These are phyloP conservation scores for Antheraea mylitta DNA, from an alignment of 1,140 invertebrate species.

Conservation along the genomic window DNA sequence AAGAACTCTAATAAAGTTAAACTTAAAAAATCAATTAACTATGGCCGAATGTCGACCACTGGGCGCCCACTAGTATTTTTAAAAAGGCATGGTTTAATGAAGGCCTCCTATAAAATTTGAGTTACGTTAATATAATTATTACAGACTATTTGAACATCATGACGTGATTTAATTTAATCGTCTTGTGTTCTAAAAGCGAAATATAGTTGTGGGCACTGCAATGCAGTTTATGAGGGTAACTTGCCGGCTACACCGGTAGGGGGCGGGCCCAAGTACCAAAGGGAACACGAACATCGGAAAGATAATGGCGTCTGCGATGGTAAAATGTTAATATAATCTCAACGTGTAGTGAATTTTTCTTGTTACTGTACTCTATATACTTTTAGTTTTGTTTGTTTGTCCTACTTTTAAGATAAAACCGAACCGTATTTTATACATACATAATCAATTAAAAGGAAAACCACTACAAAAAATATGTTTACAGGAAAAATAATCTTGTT, in stretches of 20 bases:
- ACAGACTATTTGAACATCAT: slow-evolving; percentile 60
- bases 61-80: too few species aligned
- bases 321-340: background rate
- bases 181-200: slow-evolving; percentile 68
- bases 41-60: too few species aligned
- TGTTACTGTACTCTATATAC: too few species aligned
- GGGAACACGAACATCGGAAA: background rate
- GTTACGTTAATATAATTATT: slow-evolving; percentile 54
- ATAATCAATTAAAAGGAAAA: too few species aligned
- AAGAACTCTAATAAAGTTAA: too few species aligned
- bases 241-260: slow-evolving; percentile 6
- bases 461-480: too few species aligned
- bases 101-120: slow-evolving; percentile 18
- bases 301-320: background rate
- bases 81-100: background rate
- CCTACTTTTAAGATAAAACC: too few species aligned
- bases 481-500: too few species aligned
- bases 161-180: slow-evolving; percentile 54
- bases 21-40: too few species aligned
- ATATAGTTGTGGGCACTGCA: slow-evolving; percentile 66
- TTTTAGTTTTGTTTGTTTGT: too few species aligned
- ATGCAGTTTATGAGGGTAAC: slow-evolving; percentile 69
- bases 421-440: too few species aligned
- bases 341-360: too few species aligned
- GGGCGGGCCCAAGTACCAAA: background rate